Evolutionary conservation across 2,797 vertebrate species (phyloP).

Genomic region (Petrocephalus sullivani): DNA sequence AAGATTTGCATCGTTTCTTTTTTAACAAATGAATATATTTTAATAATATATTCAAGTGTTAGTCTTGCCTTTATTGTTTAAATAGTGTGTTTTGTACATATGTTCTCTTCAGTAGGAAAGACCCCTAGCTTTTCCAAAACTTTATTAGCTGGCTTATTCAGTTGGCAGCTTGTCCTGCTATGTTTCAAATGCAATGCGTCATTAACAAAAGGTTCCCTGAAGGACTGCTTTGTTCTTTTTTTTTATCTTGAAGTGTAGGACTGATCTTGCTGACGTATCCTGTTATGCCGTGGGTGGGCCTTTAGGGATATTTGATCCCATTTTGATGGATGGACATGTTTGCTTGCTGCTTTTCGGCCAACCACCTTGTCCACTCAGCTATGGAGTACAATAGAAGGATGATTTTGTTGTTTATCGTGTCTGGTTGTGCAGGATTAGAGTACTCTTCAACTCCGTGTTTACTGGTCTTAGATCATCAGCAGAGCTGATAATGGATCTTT

Average conservation of each 20-base stretch:
- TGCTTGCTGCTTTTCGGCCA: background rate
- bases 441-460: background rate
- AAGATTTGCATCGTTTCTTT: background rate
- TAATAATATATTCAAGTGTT: background rate
- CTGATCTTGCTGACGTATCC: background rate
- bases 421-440: background rate
- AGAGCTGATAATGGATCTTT: background rate
- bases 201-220: background rate
- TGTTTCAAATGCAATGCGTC: background rate
- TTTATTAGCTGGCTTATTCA: background rate
- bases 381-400: background rate
- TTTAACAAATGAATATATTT: background rate
- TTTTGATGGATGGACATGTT: background rate
- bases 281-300: background rate
- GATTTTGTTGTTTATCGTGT: background rate
- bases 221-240: background rate
- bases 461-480: background rate
- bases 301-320: background rate
- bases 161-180: background rate
- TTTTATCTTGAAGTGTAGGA: background rate
- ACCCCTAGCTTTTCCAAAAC: background rate
- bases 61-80: background rate
- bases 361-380: background rate
- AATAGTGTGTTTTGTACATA: background rate
- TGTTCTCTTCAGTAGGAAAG: background rate